A percentile compares a stretch with the other conserved stretches of the same genome.
These are phyloP conservation scores for Anarrhichthys ocellatus DNA, from an alignment of 2,113 vertebrate species.

Conservation along the genomic window DNA sequence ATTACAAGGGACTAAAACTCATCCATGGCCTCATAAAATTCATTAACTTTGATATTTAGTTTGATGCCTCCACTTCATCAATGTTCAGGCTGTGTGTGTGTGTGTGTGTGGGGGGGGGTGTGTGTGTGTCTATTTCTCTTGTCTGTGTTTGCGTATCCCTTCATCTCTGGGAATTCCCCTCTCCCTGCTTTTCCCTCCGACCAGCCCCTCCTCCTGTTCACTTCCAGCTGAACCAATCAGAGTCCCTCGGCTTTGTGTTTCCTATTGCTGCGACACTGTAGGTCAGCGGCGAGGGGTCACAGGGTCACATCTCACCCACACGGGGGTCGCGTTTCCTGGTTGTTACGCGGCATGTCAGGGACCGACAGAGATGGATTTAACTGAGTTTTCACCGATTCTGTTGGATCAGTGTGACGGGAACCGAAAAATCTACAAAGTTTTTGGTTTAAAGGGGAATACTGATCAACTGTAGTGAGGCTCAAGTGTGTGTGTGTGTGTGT, in stretches of 20 bases:
- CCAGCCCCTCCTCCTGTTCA: conserved; percentile 21
- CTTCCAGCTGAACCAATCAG: conserved; percentile 59
- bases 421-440: conserved; percentile 8
- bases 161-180: conserved; percentile 79
- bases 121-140: conserved; percentile 34
- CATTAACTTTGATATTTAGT: conserved; percentile 12
- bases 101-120: not conserved
- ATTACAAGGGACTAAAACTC: conserved; percentile 34
- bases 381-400: conserved; percentile 3
- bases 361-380: not conserved
- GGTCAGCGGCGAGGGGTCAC: conserved; percentile 66
- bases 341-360: conserved; percentile 27
- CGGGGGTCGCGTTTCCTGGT: conserved; percentile 62
- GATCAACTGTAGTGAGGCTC: not conserved
- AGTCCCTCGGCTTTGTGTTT: conserved; percentile 62
- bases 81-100: conserved; percentile 6
- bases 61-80: conserved; percentile 8
- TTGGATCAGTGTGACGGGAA: not conserved
- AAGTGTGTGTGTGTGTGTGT: conserved; percentile 20
- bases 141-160: conserved; percentile 59
- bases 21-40: not conserved
- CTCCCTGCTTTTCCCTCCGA: conserved; percentile 36
- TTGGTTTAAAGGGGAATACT: not conserved
- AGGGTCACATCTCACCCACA: conserved; percentile 50
- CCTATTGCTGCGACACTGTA: conserved; percentile 55